These are phyloP conservation scores for Hipparchia sbordonii DNA, from an alignment of 2,888 invertebrate genomes.

Conservation along the genomic window DNA sequence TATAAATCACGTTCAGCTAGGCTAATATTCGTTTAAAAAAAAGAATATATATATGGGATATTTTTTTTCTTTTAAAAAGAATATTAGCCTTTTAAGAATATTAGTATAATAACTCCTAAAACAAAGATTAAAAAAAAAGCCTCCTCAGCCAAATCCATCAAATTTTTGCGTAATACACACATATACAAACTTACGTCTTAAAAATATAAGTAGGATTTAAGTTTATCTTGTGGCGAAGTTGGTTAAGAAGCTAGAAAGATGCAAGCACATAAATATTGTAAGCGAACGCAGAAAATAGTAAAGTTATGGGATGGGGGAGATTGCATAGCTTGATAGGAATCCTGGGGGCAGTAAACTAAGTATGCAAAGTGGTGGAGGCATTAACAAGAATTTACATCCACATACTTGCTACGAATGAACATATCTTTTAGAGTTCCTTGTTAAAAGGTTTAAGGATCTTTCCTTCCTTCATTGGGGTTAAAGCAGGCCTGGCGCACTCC, in stretches of 20 bases:
- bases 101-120: too few relatives aligned
- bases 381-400: conserved; percentile 37
- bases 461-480: background rate
- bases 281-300: conserved; percentile 58
- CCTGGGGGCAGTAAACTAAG: conserved; percentile 51
- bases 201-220: background rate
- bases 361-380: conserved; percentile 54
- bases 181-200: background rate
- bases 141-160: too few relatives aligned
- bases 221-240: background rate
- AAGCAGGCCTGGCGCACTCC: too few relatives aligned
- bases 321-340: conserved; percentile 60
- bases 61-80: too few relatives aligned
- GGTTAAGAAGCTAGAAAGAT: conserved; percentile 41
- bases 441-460: background rate
- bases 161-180: too few relatives aligned
- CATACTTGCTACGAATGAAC: conserved; percentile 22
- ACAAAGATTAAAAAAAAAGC: too few relatives aligned
- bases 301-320: conserved; percentile 55
- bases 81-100: too few relatives aligned
- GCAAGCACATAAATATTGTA: conserved; percentile 48
- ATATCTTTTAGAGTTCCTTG: conserved; percentile 20
- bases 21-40: too few relatives aligned
- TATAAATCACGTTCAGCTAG: too few relatives aligned
- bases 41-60: too few relatives aligned